Evolutionary conservation across 1,140 invertebrate species (phyloP).

Genomic region (Ephestia elutella): DNA sequence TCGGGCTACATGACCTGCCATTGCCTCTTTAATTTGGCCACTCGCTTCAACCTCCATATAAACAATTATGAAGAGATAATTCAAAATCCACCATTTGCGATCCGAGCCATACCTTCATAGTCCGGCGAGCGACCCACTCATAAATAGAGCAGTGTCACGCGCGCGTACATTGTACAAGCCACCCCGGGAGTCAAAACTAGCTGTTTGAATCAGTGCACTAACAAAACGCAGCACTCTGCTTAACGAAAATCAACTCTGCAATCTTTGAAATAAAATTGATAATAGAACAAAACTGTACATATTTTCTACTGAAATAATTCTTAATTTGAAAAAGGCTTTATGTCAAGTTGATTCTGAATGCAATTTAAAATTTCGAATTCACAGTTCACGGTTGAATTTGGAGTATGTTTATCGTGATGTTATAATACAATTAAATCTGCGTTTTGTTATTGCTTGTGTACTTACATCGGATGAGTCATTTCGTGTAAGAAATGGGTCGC

Average conservation of each 20-base stretch:
- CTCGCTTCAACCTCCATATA: no score
- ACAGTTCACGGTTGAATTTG: slow-evolving; percentile 25
- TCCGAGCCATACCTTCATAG: slow-evolving; percentile 33
- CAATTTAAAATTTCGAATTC: not conserved
- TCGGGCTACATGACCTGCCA: no score
- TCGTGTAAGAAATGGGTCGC: slow-evolving; percentile 41
- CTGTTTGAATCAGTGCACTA: slow-evolving; percentile 42
- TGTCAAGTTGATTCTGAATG: not conserved
- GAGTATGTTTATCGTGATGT: slow-evolving; percentile 10
- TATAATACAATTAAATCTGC: slow-evolving; percentile 38
- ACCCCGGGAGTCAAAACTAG: slow-evolving; percentile 62
- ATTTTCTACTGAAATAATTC: slow-evolving; percentile 4
- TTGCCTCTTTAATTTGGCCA: no score
- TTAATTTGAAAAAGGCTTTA: not conserved
- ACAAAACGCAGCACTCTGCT: slow-evolving; percentile 13
- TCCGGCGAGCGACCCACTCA: slow-evolving; percentile 42
- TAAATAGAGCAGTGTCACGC: slow-evolving; percentile 69
- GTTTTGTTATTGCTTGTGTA: slow-evolving; percentile 28
- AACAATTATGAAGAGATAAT: no score
- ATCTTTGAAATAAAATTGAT: slow-evolving; percentile 10
- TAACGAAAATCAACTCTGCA: slow-evolving; percentile 20
- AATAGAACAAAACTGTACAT: not conserved
- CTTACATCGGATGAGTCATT: slow-evolving; percentile 44
- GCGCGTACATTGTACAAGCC: slow-evolving; percentile 60
- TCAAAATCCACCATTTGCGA: slow-evolving; percentile 20